A percentile compares a stretch with the other conserved stretches of the same genome.
Conservation (phyloP, 2,888 invertebrate genomes). For the Helleia helle region DNA sequence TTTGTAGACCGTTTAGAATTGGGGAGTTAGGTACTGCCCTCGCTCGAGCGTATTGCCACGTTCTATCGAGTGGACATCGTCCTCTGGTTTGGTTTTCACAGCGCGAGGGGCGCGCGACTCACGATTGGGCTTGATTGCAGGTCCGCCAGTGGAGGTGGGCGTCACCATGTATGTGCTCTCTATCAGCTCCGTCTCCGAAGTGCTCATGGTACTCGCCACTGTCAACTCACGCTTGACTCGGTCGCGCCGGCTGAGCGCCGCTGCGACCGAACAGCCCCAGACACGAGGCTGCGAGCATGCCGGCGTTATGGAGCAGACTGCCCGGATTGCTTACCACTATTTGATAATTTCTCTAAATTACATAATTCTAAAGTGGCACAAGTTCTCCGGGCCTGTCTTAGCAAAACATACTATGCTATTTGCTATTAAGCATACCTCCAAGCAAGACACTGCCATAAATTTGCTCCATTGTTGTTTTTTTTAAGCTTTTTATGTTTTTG, state of each 20-base stretch:
- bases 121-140: constrained; percentile 81
- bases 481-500: constrained; percentile 55
- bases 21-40: constrained; percentile 36
- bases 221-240: constrained; percentile 81
- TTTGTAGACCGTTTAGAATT: constrained; percentile 39
- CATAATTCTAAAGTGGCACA: constrained; percentile 35
- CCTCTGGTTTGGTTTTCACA: constrained; percentile 47
- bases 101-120: constrained; percentile 39
- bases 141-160: constrained; percentile 97
- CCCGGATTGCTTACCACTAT: constrained; percentile 34
- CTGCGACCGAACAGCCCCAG: constrained; percentile 70
- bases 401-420: constrained; percentile 43
- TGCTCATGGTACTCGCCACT: constrained; percentile 90
- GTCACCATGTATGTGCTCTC: constrained; percentile 98
- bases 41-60: constrained; percentile 35
- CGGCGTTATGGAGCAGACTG: constrained; percentile 43
- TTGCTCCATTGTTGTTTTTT: constrained; percentile 47
- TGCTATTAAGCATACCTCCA: constrained; percentile 43
- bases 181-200: constrained; percentile 98
- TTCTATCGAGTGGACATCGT: constrained; percentile 35
- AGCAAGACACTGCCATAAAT: constrained; percentile 40
- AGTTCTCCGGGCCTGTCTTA: constrained; percentile 44
- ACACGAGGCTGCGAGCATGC: constrained; percentile 72
- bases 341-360: constrained; percentile 9
- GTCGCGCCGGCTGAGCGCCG: constrained; percentile 26